These are phyloP conservation scores for Lontra canadensis DNA, from an alignment of 2,113 vertebrate genomes.

Conservation along the genomic window DNA sequence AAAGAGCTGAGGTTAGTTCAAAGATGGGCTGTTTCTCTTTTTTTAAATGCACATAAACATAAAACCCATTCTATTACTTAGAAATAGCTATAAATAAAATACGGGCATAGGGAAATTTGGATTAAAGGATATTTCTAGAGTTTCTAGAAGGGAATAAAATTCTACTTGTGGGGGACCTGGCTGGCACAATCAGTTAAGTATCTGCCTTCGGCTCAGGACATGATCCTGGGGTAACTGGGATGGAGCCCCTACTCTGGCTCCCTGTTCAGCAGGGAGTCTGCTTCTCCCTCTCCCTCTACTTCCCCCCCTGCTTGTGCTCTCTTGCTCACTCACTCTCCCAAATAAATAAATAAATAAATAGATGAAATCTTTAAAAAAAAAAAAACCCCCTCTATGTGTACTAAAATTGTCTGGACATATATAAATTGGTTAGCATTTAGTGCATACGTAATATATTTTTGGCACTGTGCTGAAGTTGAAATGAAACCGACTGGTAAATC, in stretches of 20 bases:
- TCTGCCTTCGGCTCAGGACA: not conserved
- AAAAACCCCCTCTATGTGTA: not conserved
- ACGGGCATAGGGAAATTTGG: not conserved
- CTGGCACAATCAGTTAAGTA: not conserved
- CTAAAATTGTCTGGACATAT: not conserved
- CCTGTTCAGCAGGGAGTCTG: not conserved
- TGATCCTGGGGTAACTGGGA: not conserved
- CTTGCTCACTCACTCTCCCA: not conserved
- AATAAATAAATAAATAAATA: not conserved
- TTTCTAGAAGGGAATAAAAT: not conserved
- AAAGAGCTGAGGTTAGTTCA: not conserved
- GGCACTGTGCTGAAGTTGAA: not conserved
- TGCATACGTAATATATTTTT: not conserved
- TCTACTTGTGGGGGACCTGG: not conserved
- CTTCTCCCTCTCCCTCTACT: not conserved
- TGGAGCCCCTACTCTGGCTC: not conserved
- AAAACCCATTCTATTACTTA: not conserved
- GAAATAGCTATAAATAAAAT: slow-evolving; percentile 8
- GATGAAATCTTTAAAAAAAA: too few species aligned
- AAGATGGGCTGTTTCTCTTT: not conserved
- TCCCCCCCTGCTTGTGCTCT: not conserved
- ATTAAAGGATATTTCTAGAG: not conserved
- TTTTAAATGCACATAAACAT: not conserved
- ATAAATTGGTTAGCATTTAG: not conserved
- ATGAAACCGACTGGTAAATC: not conserved